These are phyloP conservation scores for Clepsis dumicolana DNA, from an alignment of 2,888 invertebrate species.

Conservation along the genomic window DNA sequence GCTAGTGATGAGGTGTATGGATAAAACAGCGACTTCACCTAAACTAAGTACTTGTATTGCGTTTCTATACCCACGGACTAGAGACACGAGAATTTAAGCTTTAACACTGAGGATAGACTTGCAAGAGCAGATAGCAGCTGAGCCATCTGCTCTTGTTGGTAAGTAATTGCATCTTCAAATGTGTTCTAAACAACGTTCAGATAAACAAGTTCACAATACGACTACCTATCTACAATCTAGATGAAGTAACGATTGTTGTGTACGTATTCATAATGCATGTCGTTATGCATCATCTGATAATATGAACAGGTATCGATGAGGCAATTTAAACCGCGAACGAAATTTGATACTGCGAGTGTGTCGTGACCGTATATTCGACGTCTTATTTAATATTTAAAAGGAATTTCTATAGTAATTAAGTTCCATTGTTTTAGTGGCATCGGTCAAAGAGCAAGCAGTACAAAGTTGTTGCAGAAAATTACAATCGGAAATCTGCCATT, in stretches of 20 bases:
- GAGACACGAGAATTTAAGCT: not conserved
- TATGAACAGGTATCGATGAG: constrained; percentile 20
- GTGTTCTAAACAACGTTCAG: not conserved
- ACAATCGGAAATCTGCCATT: not conserved
- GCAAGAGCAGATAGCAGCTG: not conserved
- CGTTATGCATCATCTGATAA: constrained; percentile 31
- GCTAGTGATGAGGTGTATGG: too few relatives aligned
- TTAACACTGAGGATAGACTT: not conserved
- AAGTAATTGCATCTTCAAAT: constrained; percentile 3
- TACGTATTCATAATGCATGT: constrained; percentile 17
- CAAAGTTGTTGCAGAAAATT: not conserved
- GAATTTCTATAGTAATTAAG: not conserved
- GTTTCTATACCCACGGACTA: not conserved
- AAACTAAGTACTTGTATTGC: too few relatives aligned
- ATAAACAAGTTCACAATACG: constrained; percentile 2
- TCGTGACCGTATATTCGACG: not conserved
- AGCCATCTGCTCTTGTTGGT: too few relatives aligned
- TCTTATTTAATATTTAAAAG: constrained; percentile 1
- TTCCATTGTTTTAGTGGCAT: not conserved
- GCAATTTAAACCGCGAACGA: constrained; percentile 26
- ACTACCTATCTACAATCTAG: too few relatives aligned
- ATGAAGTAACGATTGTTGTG: constrained; percentile 19
- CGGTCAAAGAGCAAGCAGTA: not conserved
- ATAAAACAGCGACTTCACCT: too few relatives aligned
- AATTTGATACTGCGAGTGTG: constrained; percentile 16